phyloP scores from a whole-genome alignment of 1,140 invertebrate species.

The Bursaphelenchus mucronatus region DNA sequence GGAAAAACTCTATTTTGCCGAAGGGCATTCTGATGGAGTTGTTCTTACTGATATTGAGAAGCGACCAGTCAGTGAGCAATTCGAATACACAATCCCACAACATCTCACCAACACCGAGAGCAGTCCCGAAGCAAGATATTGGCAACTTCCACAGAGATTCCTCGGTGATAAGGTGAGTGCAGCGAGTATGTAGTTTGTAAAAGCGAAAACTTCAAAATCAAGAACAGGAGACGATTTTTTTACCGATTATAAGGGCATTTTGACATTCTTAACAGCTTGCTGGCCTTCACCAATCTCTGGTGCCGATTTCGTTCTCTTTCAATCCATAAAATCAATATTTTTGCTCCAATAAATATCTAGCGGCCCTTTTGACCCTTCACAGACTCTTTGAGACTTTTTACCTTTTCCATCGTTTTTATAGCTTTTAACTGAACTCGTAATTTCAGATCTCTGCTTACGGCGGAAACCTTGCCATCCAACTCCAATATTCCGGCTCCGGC shows the following conservation, averaged over 20 bases:
- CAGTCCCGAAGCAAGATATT: slow-evolving; percentile 67
- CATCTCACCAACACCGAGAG: slow-evolving; percentile 49
- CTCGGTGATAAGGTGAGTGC: slow-evolving; percentile 77
- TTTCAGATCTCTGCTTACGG: slow-evolving; percentile 57
- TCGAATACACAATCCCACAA: slow-evolving; percentile 44
- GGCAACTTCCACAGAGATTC: slow-evolving; percentile 76
- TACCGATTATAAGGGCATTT: too few relatives aligned
- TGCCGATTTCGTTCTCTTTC: too few relatives aligned
- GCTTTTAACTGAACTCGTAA: neutral
- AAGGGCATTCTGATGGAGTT: slow-evolving; percentile 53
- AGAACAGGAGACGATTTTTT: too few relatives aligned
- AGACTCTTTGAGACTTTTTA: too few relatives aligned
- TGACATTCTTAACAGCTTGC: too few relatives aligned
- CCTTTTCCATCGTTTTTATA: neutral
- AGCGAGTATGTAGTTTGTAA: too few relatives aligned
- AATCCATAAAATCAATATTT: too few relatives aligned
- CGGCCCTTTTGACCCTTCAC: too few relatives aligned
- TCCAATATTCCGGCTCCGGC: slow-evolving; percentile 51
- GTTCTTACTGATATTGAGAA: slow-evolving; percentile 50
- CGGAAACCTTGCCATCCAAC: slow-evolving; percentile 51
- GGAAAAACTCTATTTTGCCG: slow-evolving; percentile 58
- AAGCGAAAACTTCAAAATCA: too few relatives aligned
- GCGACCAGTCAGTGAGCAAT: slow-evolving; percentile 31
- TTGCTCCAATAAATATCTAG: too few relatives aligned
- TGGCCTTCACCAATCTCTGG: too few relatives aligned